These are phyloP conservation scores for Operophtera brumata DNA, from an alignment of 2,888 invertebrate species.

Conservation along the genomic window DNA sequence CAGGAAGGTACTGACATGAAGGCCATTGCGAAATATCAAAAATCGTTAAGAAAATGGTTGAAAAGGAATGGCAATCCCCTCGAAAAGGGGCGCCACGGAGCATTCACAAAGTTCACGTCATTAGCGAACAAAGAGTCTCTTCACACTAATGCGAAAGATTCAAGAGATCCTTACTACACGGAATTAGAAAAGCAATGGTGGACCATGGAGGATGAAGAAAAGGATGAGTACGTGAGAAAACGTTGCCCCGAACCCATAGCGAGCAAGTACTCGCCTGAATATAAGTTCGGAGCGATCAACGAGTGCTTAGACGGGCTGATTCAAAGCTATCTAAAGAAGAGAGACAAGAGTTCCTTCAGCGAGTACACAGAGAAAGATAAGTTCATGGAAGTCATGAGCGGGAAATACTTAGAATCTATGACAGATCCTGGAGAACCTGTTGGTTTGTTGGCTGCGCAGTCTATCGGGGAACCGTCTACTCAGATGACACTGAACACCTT, in stretches of 20 bases:
- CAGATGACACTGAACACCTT: slow-evolving; percentile 99
- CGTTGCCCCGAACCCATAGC: slow-evolving; percentile 88
- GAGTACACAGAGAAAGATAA: slow-evolving; percentile 65
- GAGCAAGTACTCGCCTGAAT: slow-evolving; percentile 85
- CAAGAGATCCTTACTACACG: slow-evolving; percentile 81
- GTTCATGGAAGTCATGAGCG: slow-evolving; percentile 86
- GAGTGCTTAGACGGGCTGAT: slow-evolving; percentile 89
- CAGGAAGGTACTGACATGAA: slow-evolving; percentile 78
- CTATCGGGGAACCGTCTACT: slow-evolving; percentile 99
- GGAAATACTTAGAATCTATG: slow-evolving; percentile 88
- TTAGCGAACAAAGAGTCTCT: slow-evolving; percentile 72
- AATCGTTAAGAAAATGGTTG: slow-evolving; percentile 83
- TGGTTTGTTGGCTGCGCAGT: slow-evolving; percentile 97
- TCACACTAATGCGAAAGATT: slow-evolving; percentile 59
- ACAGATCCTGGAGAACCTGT: slow-evolving; percentile 97
- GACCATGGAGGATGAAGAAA: slow-evolving; percentile 80
- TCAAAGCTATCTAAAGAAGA: slow-evolving; percentile 78
- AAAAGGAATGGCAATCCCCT: slow-evolving; percentile 75
- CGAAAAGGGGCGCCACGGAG: slow-evolving; percentile 71
- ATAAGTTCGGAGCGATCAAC: slow-evolving; percentile 90
- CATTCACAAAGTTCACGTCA: slow-evolving; percentile 82
- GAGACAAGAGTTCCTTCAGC: slow-evolving; percentile 52
- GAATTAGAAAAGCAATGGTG: slow-evolving; percentile 85
- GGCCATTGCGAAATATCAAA: slow-evolving; percentile 77
- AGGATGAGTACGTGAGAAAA: slow-evolving; percentile 74